A percentile compares a stretch with the other conserved stretches of the same genome.
phyloP scores from a whole-genome alignment of 37 sponge, comb jelly and placozoan species.

The Cliona cf. orientalis region DNA sequence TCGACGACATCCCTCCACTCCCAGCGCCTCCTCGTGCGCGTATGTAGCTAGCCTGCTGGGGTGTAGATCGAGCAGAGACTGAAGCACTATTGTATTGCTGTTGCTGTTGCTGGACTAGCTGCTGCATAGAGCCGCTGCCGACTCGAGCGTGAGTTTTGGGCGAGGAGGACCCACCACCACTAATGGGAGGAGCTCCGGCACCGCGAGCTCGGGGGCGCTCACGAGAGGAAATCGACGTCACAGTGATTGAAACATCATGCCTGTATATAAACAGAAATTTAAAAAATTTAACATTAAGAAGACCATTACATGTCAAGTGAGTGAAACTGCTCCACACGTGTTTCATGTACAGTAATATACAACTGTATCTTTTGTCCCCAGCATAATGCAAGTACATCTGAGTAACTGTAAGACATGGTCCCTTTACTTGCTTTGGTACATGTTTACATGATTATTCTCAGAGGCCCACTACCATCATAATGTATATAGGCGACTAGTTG shows the following conservation, averaged over 20 bases:
- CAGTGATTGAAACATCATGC: neutral
- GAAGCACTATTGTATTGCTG: too few relatives aligned
- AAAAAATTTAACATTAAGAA: too few relatives aligned
- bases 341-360: too few relatives aligned
- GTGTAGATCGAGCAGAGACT: too few relatives aligned
- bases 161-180: neutral
- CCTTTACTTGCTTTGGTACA: too few relatives aligned
- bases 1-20: neutral
- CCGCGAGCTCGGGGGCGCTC: slow-evolving; percentile 58
- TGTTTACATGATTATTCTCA: too few relatives aligned
- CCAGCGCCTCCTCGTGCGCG: neutral
- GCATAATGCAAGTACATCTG: neutral
- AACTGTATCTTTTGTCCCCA: neutral
- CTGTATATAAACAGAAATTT: too few relatives aligned
- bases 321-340: too few relatives aligned
- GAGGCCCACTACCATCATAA: too few relatives aligned
- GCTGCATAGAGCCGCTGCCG: neutral
- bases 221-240: slow-evolving; percentile 62
- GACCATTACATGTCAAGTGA: too few relatives aligned
- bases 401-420: too few relatives aligned
- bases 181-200: neutral
- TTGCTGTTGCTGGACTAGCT: neutral
- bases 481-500: too few relatives aligned
- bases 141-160: neutral
- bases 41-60: neutral